phyloP scores from a whole-genome alignment of 35 echinoderm and acorn worm species.

The Diadema setosum region DNA sequence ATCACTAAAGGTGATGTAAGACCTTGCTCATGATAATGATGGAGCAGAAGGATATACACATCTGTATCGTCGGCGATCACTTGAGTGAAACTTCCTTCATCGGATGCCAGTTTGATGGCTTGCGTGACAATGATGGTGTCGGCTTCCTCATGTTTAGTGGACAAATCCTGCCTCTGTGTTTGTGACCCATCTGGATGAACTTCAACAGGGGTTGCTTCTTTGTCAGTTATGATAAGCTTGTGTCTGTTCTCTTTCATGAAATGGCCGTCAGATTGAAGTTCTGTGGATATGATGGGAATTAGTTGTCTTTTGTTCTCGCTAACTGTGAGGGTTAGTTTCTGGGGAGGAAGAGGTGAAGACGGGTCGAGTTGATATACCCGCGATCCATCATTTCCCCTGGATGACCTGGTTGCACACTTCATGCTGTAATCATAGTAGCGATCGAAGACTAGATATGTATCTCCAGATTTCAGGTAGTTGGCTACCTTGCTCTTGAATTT shows the following conservation, averaged over 20 bases:
- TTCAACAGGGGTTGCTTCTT: slow-evolving; percentile 14
- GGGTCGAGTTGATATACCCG: slow-evolving; percentile 31
- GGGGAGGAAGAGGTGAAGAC: slow-evolving; percentile 32
- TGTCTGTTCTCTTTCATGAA: not conserved
- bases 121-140: slow-evolving; percentile 63
- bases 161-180: not conserved
- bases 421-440: slow-evolving; percentile 44
- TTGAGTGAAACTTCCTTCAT: not conserved
- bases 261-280: not conserved
- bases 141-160: slow-evolving; percentile 26
- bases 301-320: slow-evolving; percentile 48
- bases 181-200: not conserved
- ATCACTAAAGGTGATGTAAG: not conserved
- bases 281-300: slow-evolving; percentile 23
- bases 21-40: slow-evolving; percentile 20
- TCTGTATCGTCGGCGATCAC: slow-evolving; percentile 38
- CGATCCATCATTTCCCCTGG: slow-evolving; percentile 24
- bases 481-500: slow-evolving; percentile 30
- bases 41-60: slow-evolving; percentile 20
- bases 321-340: slow-evolving; percentile 42
- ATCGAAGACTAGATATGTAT: slow-evolving; percentile 45
- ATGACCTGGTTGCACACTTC: slow-evolving; percentile 26
- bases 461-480: not conserved
- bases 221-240: slow-evolving; percentile 28
- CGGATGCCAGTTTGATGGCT: not conserved